phyloP scores from a whole-genome alignment of 2,113 vertebrate genomes.

The Capra hircus region DNA sequence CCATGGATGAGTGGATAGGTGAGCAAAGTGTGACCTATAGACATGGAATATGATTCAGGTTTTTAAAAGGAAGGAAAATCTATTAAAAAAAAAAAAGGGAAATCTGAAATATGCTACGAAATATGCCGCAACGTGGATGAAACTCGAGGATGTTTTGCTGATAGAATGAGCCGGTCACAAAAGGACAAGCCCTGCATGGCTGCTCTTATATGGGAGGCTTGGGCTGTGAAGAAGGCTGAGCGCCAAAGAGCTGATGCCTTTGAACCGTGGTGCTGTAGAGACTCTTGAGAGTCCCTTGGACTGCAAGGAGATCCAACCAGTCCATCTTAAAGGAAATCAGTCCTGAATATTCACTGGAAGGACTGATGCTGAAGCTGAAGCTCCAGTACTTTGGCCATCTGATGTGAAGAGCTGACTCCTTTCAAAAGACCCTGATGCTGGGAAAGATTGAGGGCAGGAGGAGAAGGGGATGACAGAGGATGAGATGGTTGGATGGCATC shows the following conservation, averaged over 20 bases:
- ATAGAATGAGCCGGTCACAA: not conserved
- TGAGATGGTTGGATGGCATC: not conserved
- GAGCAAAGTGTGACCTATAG: fast-evolving
- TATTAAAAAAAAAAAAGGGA: not conserved
- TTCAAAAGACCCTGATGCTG: not conserved
- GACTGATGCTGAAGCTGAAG: not conserved
- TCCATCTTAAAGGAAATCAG: not conserved
- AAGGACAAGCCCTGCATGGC: not conserved
- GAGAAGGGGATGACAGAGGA: not conserved
- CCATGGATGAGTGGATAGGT: no score
- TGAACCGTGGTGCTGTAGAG: not conserved
- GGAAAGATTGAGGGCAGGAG: not conserved
- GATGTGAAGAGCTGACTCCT: not conserved
- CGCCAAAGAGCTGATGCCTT: not conserved
- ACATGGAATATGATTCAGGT: not conserved
- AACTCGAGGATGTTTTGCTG: not conserved
- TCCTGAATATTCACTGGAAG: not conserved
- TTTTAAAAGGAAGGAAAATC: not conserved
- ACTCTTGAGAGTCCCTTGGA: not conserved
- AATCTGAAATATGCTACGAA: not conserved
- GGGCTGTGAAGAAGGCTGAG: not conserved
- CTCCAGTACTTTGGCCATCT: not conserved
- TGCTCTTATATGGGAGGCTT: fast-evolving
- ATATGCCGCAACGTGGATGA: not conserved
- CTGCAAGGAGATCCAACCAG: not conserved